These are phyloP conservation scores for Lucilia sericata DNA, from an alignment of 1,140 invertebrate genomes.

Conservation along the genomic window DNA sequence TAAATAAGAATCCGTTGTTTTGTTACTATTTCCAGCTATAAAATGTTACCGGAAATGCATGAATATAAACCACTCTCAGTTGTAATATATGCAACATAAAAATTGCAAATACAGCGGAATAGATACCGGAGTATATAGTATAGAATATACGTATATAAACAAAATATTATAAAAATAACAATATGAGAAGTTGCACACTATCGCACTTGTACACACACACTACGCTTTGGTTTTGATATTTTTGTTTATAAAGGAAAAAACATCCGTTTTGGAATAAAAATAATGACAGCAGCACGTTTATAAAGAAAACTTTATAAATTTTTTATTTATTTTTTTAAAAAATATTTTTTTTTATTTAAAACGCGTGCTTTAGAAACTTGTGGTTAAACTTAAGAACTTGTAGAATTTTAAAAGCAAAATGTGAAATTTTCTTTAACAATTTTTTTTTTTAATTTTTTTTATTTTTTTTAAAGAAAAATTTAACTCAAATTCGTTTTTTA, in stretches of 20 bases:
- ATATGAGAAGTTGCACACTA: not conserved
- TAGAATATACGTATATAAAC: not conserved
- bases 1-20: not conserved
- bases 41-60: constrained; percentile 40
- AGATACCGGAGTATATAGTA: not conserved
- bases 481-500: not conserved
- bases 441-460: not conserved
- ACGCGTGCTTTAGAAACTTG: too few species aligned
- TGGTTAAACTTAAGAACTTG: not conserved
- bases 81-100: constrained; percentile 29
- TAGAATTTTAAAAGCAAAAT: not conserved
- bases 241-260: constrained; percentile 30
- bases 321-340: not conserved
- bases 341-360: too few species aligned
- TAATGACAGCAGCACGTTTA: not conserved
- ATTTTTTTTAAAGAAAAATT: constrained; percentile 11
- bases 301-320: not conserved
- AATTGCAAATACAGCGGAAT: not conserved
- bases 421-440: too few species aligned
- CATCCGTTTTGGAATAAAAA: constrained; percentile 30
- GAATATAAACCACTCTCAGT: not conserved
- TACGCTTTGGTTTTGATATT: not conserved
- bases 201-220: not conserved
- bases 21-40: not conserved
- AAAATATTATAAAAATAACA: not conserved